Conservation (phyloP, 2,888 invertebrate genomes). For the Apodemia hepburni region DNA sequence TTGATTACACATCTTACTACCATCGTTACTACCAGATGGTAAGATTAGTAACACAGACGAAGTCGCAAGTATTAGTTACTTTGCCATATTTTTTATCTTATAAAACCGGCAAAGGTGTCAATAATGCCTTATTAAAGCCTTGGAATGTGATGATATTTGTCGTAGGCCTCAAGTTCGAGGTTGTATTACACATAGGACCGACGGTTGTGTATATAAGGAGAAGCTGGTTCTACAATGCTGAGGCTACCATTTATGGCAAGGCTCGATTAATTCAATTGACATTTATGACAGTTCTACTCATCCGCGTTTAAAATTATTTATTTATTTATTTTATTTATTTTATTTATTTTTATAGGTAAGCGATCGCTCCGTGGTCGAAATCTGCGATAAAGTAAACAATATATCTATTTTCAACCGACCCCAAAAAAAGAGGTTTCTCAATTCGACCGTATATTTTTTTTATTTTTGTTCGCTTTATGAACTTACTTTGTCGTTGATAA, state of each 20-base stretch:
- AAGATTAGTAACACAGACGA: background rate
- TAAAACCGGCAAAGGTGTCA: background rate
- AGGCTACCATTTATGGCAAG: constrained; percentile 36
- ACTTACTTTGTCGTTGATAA: too few species aligned
- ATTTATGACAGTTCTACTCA: constrained; percentile 33
- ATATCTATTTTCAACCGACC: too few species aligned
- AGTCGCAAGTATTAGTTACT: background rate
- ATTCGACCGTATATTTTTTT: too few species aligned
- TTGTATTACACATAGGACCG: constrained; percentile 29
- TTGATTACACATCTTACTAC: too few species aligned
- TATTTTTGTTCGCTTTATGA: too few species aligned
- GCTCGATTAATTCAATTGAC: constrained; percentile 31
- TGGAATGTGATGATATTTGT: constrained; percentile 17
- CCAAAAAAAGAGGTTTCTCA: too few species aligned
- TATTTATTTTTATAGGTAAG: too few species aligned
- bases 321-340: too few species aligned
- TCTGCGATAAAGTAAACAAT: too few species aligned
- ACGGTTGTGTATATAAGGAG: constrained; percentile 34
- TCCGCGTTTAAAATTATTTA: background rate
- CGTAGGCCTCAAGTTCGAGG: constrained; percentile 34
- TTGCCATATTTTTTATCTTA: constrained; percentile 2
- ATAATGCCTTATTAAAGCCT: background rate
- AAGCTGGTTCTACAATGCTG: constrained; percentile 30
- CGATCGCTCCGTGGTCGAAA: too few species aligned
- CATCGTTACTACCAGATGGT: background rate